A percentile compares a stretch with the other conserved stretches of the same genome.
Conservation (phyloP, 2,888 invertebrate genomes). For the Ferdinandea cuprea region DNA sequence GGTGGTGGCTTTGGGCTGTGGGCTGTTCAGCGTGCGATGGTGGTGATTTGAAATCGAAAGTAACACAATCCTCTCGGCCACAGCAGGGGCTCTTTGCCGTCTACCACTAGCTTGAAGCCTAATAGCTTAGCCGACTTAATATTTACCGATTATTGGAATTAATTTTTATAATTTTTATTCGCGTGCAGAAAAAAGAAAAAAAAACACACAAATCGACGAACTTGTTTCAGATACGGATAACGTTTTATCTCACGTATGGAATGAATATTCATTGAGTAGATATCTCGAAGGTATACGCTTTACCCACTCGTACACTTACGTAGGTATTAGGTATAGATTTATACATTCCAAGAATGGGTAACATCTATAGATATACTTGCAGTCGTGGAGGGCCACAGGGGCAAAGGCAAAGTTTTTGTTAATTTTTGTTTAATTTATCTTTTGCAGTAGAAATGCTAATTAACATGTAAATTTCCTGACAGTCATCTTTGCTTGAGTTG, state of each 20-base stretch:
- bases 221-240: conserved; percentile 38
- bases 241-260: conserved; percentile 14
- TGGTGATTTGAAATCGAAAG: conserved; percentile 68
- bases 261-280: conserved; percentile 63
- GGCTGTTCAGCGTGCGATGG: background rate
- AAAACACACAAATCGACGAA: conserved; percentile 3
- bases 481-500: conserved; percentile 20
- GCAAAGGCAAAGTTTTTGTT: conserved; percentile 23
- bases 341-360: background rate
- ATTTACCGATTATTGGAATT: conserved; percentile 51
- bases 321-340: no score
- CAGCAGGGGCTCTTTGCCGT: conserved; percentile 53
- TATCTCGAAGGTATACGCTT: conserved; percentile 12
- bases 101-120: conserved; percentile 19
- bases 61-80: conserved; percentile 65
- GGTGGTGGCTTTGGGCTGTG: background rate
- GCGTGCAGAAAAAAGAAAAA: conserved; percentile 8
- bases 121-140: conserved; percentile 65
- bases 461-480: conserved; percentile 47
- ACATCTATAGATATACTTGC: no score
- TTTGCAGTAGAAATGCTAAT: conserved; percentile 59
- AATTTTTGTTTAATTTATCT: conserved; percentile 43
- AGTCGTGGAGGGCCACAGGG: no score
- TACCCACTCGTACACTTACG: no score
- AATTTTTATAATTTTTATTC: conserved; percentile 56